Evolutionary conservation across 2,888 invertebrate species (phyloP), one percentile per base, ranked within the genome.

Genomic region (Acanthopleura granulata): DNA sequence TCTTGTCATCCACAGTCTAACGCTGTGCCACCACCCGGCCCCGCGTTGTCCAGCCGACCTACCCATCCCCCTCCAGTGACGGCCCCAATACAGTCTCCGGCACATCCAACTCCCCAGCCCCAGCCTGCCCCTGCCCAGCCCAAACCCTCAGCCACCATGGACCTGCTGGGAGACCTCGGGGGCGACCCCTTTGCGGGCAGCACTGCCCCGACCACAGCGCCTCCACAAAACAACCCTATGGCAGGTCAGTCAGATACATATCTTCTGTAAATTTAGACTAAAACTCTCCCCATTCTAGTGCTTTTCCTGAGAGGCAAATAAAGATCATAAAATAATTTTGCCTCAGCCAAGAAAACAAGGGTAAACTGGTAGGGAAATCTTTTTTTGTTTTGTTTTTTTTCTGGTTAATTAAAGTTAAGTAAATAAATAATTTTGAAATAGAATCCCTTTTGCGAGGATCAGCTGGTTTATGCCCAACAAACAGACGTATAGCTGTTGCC

Each of bases 141-240:
- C 69, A 72, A 77, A 62, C 62, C 71, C 72, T 22, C 77, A 69
- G 40, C 78, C 74, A 62, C 77, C 70, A 74, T 88, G 80, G 90
- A 91, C 82, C 81, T 91, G 25, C 80, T 91, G 15, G 88, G 89
- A 27, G 90, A 91, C 74, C 82, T 91, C 25, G 89, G 88, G 11
- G 87, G 87, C 16, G 90, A 90, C 77, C 90, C 90, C 0, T 89
- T 90, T 78, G 86, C 88, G 6, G 82, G 83, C 66, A 83, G 84
- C 15, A 79, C 86, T 6, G 81, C 87, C 18, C 78, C 82, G 18
- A 73, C 83, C 50, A 77, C 79, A 51, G 72, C 80, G 73, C 73
- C 82, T 14, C 75, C 79, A 6, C 18, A 18, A 57, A 3, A 57
- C 22, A 57, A 57, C 57, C 18, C 57, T 6, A 22, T 18, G n/a